A percentile compares a stretch with the other conserved stretches of the same genome.
These are phyloP conservation scores for Enteromius viviparus DNA, from an alignment of 2,797 vertebrate genomes.

Conservation along the genomic window DNA sequence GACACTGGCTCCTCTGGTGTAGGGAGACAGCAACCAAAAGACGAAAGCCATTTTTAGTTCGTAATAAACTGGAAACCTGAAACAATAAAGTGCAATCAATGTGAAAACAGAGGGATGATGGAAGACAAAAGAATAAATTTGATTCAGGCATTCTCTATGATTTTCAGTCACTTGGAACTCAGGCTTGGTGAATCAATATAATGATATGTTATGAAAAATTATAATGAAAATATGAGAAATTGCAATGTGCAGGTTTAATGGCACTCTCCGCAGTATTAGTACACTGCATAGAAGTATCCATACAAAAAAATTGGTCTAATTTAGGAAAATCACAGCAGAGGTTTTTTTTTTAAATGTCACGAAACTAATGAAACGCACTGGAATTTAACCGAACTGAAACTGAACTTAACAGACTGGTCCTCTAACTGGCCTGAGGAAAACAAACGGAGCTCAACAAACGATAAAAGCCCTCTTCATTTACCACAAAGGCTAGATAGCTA, in stretches of 20 bases:
- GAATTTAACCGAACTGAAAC: conserved; percentile 31
- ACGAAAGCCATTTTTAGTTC: conserved; percentile 88
- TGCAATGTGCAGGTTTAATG: neutral
- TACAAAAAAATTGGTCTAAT: neutral
- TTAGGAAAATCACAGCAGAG: neutral
- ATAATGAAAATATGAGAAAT: neutral
- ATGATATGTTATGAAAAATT: too few relatives aligned
- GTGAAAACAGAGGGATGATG: neutral
- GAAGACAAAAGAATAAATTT: neutral
- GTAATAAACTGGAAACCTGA: conserved; percentile 87
- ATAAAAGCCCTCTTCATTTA: conserved; percentile 22
- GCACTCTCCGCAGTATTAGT: neutral
- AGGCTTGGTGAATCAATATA: neutral
- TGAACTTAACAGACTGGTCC: conserved; percentile 33
- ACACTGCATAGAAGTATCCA: neutral
- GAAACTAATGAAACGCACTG: conserved; percentile 30
- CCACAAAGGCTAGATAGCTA: conserved; percentile 18
- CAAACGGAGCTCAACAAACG: conserved; percentile 18
- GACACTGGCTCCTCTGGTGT: conserved; percentile 86
- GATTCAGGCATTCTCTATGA: neutral
- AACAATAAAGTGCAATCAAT: conserved; percentile 3
- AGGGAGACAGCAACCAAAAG: conserved; percentile 86
- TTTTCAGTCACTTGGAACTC: neutral
- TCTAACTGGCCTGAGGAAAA: conserved; percentile 32
- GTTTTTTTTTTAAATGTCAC: conserved; percentile 6